Evolutionary conservation across 2,113 vertebrate species (phyloP), one percentile per base, ranked within the genome.

Genomic region (Aphyosemion australe): DNA sequence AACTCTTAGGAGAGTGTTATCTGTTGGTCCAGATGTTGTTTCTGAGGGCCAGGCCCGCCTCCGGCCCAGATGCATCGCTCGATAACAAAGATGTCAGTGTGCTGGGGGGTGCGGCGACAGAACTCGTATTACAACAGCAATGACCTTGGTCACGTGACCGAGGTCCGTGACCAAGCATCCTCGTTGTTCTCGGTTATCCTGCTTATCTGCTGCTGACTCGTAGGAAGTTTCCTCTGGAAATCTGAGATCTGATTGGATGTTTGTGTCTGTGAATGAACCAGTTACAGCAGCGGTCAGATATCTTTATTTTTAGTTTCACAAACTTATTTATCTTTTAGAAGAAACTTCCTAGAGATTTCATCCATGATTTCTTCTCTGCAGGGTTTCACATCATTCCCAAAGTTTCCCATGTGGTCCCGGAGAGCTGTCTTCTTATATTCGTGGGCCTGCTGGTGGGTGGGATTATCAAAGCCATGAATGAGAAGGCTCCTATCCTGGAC

Each of bases 361-460:
- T n/a, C 14, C 10, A 1, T 6, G n/a, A 1, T 9, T 46, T 39
- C 0, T 41, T 43, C 6, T 19, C 15, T 0, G 55, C 88, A 98
- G 97, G 96, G 37, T 99, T 99, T 85, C 97, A 98, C 0, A 87
- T 97, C 66, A 94, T 98, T 50, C 96, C 97, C 0, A 90, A 89
- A 0, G 86, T 98, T 69, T 96, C 96, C 0, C 85, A 14, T 66
- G 90, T 98, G 0, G 96, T 99, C 45, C 95, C 97, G 0, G 97
- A 99, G 90, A 98, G 96, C 89, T 99, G 97, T 70, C 92, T 98
- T 82, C 93, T 99, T 72, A 98, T 99, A 5, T 93, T 95, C 21
- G 96, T 99, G 16, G 97, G 97, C 4, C 93, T 99, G 13, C 85
- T 98, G 61, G 94, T 99, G 0, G 97, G 97, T 1, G 95, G 94